Evolutionary conservation across 2,113 vertebrate genomes (phyloP).

Genomic region (Callospermophilus lateralis): DNA sequence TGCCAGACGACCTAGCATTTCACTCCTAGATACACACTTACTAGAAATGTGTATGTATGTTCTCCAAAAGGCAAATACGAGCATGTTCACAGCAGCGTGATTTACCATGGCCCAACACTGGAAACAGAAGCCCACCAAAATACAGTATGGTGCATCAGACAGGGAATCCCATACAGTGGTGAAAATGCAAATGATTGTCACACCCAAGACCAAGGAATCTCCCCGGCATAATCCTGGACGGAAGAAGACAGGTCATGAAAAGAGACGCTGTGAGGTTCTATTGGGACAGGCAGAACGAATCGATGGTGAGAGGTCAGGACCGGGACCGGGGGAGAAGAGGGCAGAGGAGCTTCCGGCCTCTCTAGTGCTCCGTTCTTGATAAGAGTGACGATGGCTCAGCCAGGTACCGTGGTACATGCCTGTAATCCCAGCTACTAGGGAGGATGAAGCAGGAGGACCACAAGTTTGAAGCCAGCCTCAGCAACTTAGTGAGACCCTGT

Average conservation of each 20-base stretch:
- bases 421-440: not conserved
- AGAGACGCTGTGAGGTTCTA: not conserved
- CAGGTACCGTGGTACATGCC: not conserved
- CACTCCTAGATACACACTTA: too few species aligned
- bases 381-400: not conserved
- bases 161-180: not conserved
- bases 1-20: not conserved
- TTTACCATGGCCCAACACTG: not conserved
- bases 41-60: not conserved
- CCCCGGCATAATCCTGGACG: not conserved
- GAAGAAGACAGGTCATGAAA: too few species aligned
- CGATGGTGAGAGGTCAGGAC: not conserved
- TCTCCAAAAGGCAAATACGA: not conserved
- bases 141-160: not conserved
- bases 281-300: not conserved
- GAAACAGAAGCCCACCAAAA: not conserved
- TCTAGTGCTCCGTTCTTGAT: not conserved
- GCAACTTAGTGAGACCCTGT: not conserved
- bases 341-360: not conserved
- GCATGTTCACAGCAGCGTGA: not conserved
- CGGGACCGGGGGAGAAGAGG: not conserved
- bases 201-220: not conserved
- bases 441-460: not conserved
- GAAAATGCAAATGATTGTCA: not conserved
- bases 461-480: not conserved